Conservation (phyloP, 2,888 invertebrate genomes). For the Resseliella maxima region DNA sequence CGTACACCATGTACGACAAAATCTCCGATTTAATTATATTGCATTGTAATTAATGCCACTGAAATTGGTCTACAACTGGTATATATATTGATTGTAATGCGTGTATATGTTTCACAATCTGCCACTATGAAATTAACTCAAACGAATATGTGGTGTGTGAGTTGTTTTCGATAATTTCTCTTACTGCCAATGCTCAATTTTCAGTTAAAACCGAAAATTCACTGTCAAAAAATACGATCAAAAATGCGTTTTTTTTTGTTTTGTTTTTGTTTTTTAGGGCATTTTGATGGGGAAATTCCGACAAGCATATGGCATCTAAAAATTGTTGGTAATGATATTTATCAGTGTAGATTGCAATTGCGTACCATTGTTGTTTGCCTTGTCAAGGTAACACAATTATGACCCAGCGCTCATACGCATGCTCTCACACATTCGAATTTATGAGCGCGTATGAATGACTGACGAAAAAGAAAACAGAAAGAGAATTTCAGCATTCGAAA, state of each 20-base stretch:
- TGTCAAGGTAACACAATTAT: constrained; percentile 46
- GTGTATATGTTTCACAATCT: background rate
- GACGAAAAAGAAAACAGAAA: background rate
- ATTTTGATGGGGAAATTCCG: constrained; percentile 7
- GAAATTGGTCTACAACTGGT: background rate
- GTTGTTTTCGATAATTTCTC: too few relatives aligned
- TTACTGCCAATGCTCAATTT: too few relatives aligned
- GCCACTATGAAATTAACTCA: too few relatives aligned
- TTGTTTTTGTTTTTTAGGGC: background rate
- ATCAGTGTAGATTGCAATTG: constrained; percentile 29
- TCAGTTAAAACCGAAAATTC: too few relatives aligned
- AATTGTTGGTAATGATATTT: background rate
- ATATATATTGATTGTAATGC: background rate
- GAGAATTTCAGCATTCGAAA: constrained; percentile 24
- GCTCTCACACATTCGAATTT: background rate
- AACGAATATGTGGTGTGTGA: too few relatives aligned
- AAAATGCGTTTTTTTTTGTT: background rate
- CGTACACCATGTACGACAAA: background rate
- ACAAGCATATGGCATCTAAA: background rate
- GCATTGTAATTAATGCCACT: constrained; percentile 1
- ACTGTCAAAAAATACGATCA: background rate
- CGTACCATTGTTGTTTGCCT: constrained; percentile 35
- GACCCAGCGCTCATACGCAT: background rate
- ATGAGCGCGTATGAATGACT: background rate
- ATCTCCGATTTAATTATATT: background rate